Evolutionary conservation across 2,113 vertebrate genomes (phyloP), one percentile per base, ranked within the genome.

Genomic region (Gnathonemus longibarbis): DNA sequence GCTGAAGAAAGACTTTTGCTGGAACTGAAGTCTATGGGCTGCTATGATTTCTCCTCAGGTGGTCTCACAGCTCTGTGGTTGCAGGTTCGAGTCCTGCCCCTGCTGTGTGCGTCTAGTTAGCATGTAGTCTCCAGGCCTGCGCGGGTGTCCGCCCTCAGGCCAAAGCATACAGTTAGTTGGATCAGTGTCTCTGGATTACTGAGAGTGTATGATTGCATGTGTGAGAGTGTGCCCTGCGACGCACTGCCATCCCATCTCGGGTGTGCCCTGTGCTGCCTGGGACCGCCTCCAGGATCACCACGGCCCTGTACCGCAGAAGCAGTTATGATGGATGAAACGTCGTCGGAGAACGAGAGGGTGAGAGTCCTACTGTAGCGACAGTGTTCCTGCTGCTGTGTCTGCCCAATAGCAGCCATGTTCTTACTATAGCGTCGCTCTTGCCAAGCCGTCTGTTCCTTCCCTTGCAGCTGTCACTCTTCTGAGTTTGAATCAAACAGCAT

Each of bases 391-490:
- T 24, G 39, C 45, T 48, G 35, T 10, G 21, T 84, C 45, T 84
- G 83, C 19, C 35, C 45, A 13, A 46, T 84, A n/a, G 24, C 21
- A 46, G 19, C 45, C 45, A 46, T 48, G 45, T 42, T 84, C 83
- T 46, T 84, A 46, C 42, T 84, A 84, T 4, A 84, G 19, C 45
- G 24, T n/a, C 1, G 39, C 21, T 48, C 83, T 84, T 84, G 83
- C 83, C 83, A 84, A 21, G 83, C 83, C 83, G 35, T 84, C 83
- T 84, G 83, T 84, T 84, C 42, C 83, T 84, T 84, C 83, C 83
- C 21, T 48, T 84, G 83, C 83, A 84, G 83, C 83, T 84, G 83
- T 84, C 83, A 84, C 24, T 84, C 83, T 84, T 84, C 83, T 84
- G 83, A 84, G 39, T 84, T 45, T 48, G 83, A 84, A 48, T 84